Conservation (phyloP, 2,888 invertebrate genomes). For the Hetaerina titia region DNA sequence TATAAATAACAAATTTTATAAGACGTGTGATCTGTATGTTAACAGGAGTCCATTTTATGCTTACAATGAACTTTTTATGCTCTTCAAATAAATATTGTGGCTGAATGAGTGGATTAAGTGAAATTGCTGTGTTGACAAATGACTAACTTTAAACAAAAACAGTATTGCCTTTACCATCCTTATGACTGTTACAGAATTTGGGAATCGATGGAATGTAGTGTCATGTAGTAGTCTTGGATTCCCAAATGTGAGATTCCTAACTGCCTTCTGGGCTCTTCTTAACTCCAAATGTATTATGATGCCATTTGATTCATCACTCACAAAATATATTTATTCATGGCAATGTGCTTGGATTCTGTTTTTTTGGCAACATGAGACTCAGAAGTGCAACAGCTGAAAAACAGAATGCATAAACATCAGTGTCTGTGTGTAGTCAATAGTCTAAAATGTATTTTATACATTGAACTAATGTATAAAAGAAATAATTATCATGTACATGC, state of each 20-base stretch:
- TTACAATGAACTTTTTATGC: neutral
- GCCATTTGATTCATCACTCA: neutral
- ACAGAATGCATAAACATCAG: neutral
- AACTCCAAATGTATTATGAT: neutral
- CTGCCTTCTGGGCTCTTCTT: neutral
- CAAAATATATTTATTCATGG: neutral
- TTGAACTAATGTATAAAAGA: neutral
- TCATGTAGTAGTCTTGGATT: neutral
- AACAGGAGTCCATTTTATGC: neutral
- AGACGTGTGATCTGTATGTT: neutral
- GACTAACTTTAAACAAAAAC: neutral
- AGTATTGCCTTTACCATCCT: neutral
- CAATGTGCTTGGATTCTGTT: neutral
- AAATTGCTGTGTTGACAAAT: neutral
- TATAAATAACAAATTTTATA: neutral
- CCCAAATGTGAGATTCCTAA: neutral
- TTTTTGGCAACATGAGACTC: constrained; percentile 42
- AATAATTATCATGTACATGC: neutral
- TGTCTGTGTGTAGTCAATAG: neutral
- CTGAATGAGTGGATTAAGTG: neutral
- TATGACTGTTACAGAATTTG: neutral
- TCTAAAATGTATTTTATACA: neutral
- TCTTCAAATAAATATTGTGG: neutral
- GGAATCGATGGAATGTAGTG: neutral
- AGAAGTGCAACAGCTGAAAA: constrained; percentile 37